These are phyloP conservation scores for Musca domestica DNA, from an alignment of 1,140 invertebrate species.

Conservation along the genomic window DNA sequence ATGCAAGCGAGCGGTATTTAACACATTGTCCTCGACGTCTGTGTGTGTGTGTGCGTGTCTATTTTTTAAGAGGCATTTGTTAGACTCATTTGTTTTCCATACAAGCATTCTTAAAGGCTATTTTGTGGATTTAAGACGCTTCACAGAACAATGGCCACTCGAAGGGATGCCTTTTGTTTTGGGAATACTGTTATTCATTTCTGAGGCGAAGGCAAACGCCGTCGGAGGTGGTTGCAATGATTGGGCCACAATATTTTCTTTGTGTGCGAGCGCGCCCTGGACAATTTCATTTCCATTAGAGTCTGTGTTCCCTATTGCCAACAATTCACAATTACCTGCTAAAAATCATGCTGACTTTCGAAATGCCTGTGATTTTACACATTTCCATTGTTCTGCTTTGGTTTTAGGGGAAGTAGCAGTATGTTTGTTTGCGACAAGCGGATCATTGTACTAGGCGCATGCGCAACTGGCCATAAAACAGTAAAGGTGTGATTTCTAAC, in stretches of 20 bases:
- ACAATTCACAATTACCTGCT: slow-evolving; percentile 50
- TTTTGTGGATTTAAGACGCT: slow-evolving; percentile 46
- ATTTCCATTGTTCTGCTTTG: background rate
- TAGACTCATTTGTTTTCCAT: slow-evolving; percentile 52
- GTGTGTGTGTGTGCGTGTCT: background rate
- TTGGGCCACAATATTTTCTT: too few species aligned
- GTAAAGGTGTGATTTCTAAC: slow-evolving; percentile 51
- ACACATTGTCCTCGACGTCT: background rate
- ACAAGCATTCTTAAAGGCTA: slow-evolving; percentile 53
- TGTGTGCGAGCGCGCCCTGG: too few species aligned
- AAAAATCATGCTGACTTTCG: slow-evolving; percentile 36
- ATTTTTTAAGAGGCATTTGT: background rate
- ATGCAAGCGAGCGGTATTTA: too few species aligned
- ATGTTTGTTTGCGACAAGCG: background rate
- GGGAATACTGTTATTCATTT: too few species aligned
- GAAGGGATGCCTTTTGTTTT: background rate
- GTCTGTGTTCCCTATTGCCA: too few species aligned
- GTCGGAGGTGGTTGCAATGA: too few species aligned
- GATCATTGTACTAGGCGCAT: slow-evolving; percentile 36
- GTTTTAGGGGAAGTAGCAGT: background rate
- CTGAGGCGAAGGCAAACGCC: too few species aligned
- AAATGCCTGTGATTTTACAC: background rate
- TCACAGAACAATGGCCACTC: slow-evolving; percentile 5
- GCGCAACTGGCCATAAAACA: slow-evolving; percentile 32
- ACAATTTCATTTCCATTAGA: too few species aligned